Percentiles rank a stretch among this genome's conserved stretches.
phyloP scores from a whole-genome alignment of 2,113 vertebrate species.

The Nycticorax nycticorax region DNA sequence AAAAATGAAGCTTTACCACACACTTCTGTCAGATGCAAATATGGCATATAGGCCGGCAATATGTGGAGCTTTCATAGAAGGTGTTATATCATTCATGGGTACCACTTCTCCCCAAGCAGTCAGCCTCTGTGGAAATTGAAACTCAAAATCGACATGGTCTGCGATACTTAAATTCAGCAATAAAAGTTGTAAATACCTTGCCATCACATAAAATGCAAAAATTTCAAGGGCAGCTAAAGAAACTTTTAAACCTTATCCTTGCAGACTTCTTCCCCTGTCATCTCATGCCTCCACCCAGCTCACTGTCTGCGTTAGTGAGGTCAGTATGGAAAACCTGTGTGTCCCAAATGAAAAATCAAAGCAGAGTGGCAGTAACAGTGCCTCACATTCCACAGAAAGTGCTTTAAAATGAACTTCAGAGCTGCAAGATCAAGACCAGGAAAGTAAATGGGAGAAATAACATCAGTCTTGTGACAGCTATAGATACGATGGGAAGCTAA shows the following conservation, averaged over 20 bases:
- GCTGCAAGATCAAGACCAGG: neutral
- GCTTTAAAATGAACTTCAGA: neutral
- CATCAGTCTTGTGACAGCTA: neutral
- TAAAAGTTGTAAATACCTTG: neutral
- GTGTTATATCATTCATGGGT: neutral
- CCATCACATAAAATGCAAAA: neutral
- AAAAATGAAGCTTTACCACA: neutral
- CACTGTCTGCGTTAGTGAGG: fast-evolving
- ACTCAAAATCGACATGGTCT: neutral
- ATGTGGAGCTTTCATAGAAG: neutral
- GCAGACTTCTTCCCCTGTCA: neutral
- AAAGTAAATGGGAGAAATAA: neutral
- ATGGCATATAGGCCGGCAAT: neutral
- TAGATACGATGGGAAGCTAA: neutral
- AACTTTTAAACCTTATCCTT: neutral
- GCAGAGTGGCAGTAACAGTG: neutral
- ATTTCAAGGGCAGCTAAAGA: neutral
- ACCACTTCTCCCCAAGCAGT: neutral
- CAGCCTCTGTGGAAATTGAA: neutral
- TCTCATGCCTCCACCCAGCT: neutral
- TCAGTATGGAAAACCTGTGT: neutral
- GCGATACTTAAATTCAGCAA: neutral
- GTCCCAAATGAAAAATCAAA: neutral
- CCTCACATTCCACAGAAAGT: neutral
- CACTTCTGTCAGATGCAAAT: neutral